A percentile compares a stretch with the other conserved stretches of the same genome.
Evolutionary conservation across 2,797 vertebrate genomes (phyloP).

Genomic region (Eulemur albifrons): DNA sequence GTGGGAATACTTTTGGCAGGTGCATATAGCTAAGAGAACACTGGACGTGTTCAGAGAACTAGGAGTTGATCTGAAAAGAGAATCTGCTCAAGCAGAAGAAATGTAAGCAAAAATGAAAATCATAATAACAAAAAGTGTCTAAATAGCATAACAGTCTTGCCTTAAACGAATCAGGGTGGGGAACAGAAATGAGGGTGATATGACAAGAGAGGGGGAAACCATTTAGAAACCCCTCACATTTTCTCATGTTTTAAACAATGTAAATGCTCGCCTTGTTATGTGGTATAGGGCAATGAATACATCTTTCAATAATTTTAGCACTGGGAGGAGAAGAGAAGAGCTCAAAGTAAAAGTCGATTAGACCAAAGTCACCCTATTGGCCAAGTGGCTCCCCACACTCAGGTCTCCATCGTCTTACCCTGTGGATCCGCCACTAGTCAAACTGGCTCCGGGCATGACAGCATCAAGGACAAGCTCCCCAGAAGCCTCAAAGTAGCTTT

Average conservation of each 20-base stretch:
- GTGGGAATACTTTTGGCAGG: background rate
- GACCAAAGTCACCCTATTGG: background rate
- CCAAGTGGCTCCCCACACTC: background rate
- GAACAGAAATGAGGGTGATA: background rate
- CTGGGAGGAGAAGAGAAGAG: background rate
- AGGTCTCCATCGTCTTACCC: background rate
- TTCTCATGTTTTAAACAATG: background rate
- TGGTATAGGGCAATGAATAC: background rate
- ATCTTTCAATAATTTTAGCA: background rate
- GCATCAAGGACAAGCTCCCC: background rate
- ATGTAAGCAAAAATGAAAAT: background rate
- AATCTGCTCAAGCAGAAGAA: background rate
- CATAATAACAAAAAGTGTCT: background rate
- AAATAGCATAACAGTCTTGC: background rate
- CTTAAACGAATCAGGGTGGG: background rate
- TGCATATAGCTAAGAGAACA: background rate
- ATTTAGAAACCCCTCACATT: background rate
- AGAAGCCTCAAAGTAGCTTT: background rate
- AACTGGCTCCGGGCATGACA: background rate
- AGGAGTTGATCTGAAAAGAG: background rate
- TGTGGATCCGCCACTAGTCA: background rate
- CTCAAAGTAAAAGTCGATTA: background rate
- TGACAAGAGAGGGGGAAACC: background rate
- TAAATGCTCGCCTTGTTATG: background rate
- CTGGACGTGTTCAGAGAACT: background rate